Evolutionary conservation across 2,888 invertebrate species (phyloP).

Genomic region (Melolontha melolontha): DNA sequence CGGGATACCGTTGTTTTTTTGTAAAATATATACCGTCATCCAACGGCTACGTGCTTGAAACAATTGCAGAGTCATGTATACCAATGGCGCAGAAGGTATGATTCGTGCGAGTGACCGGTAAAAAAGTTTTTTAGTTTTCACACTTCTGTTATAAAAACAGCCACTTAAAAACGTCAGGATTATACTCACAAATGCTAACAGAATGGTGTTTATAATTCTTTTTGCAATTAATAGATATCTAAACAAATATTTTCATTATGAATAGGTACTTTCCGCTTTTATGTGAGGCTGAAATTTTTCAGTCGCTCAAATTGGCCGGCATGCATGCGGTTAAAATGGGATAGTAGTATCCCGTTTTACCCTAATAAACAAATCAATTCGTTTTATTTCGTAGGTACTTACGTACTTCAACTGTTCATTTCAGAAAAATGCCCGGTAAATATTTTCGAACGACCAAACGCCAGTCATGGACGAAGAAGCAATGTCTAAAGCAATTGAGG

Average conservation of each 20-base stretch:
- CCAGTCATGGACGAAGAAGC: not conserved
- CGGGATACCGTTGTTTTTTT: too few species aligned
- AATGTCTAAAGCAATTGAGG: too few species aligned
- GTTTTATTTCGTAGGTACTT: constrained; percentile 1
- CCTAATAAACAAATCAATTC: constrained; percentile 3
- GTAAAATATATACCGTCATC: too few species aligned
- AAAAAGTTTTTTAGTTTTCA: too few species aligned
- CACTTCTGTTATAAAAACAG: constrained; percentile 6
- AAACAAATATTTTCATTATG: constrained; percentile 15
- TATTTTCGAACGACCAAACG: not conserved
- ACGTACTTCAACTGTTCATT: not conserved
- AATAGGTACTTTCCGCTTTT: not conserved
- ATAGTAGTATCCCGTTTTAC: constrained; percentile 11
- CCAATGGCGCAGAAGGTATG: too few species aligned
- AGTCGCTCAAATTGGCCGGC: constrained; percentile 3
- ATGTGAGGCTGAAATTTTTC: constrained; percentile 1
- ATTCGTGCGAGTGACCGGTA: too few species aligned
- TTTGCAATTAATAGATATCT: constrained; percentile 12
- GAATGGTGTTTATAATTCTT: constrained; percentile 5
- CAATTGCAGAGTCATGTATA: too few species aligned
- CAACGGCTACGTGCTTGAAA: too few species aligned
- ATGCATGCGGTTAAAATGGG: constrained; percentile 1
- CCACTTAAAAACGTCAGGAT: constrained; percentile 5
- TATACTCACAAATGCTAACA: constrained; percentile 4
- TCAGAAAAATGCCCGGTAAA: constrained; percentile 6